Base-by-base conservation (phyloP, 2,797 vertebrate genomes). In the Sphenopsis melanotis region DNA sequence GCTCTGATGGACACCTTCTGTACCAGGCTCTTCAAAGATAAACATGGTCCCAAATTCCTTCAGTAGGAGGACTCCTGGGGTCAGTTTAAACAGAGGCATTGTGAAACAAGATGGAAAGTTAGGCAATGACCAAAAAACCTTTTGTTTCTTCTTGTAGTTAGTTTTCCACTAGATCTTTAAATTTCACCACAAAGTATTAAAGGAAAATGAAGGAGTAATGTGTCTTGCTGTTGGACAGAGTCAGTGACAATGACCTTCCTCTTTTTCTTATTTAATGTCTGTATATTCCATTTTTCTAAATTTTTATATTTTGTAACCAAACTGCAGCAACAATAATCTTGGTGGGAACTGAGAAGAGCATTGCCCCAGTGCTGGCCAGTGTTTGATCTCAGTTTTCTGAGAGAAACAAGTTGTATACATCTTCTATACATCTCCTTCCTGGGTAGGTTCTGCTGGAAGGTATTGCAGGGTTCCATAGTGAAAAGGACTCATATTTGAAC, bases 21-120 rank as follows among this genome's bases (percentile, higher is more conserved):
- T 55, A 61, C 29, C 26, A 26, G 77, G 30, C n/a, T 49, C 3
- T 39, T 64, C 19, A 34, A 72, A 72, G 32, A 30, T 27, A 76
- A 61, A 80, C 14, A 2, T 32, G 23, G 24, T 37, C 72, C 29
- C 27, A 70, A 6, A 6, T 16, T 84, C 50, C 56, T 81, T 89
- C 52, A 0, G 0, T 44, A 6, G 23, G 18, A 44, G 57, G 22
- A 70, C 15, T 60, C 8, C 6, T 55, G n/a, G 11, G 29, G 12
- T 83, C 41, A 84, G 3, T 71, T 72, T 74, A 66, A 80, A 61
- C 37, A 68, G 32, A 13, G 27, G 4, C 3, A 1, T 39, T 83
- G 47, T 20, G 50, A 53, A 89, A 66, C 16, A 55, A 53, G 8
- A 42, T 37, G 36, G 5, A 56, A 81, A 87, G 69, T 39, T 20